Evolutionary conservation across 2,797 vertebrate species (phyloP), one percentile per base, ranked within the genome.

Genomic region (Danio tinwini): DNA sequence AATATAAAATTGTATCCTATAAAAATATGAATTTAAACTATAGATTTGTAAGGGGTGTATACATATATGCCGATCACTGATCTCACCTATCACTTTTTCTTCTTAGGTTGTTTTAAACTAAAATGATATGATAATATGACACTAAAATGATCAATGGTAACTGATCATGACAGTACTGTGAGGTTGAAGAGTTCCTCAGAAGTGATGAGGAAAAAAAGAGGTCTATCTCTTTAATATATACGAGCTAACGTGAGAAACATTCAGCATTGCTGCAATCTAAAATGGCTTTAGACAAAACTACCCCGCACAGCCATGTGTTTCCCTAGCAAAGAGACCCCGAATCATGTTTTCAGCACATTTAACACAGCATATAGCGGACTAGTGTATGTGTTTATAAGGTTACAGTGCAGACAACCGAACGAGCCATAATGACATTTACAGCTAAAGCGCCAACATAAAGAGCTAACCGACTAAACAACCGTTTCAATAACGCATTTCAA

Each of bases 221-320:
- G 58, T n/a, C 56, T 78, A 61, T 62, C 45, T 61, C 76, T 78
- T 78, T 69, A 78, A 78, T 70, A 29, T 70, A 78, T 70, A 78
- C 65, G 58, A 61, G 56, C 56, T 17, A 53, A 13, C 45, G 67
- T 59, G 58, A 49, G 49, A 64, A 59, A 68, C 56, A 59, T 50
- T 56, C 69, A 52, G 56, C 78, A 77, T 17, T 64, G 62, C 59
- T 69, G 53, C 40, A 74, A 67, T 45, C 49, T 55, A 81, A 80
- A 74, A 75, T 63, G 69, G 78, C 69, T 73, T 64, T 73, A 40
- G 50, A 63, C 59, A 50, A 73, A 80, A 56, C 40, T 73, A 73
- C 77, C 65, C 44, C 40, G 73, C 40, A 73, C 61, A 72, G 59
- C 14, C 69, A 80, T 73, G 67, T 78, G 76, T 78, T 78, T 53